A percentile compares a stretch with the other conserved stretches of the same genome.
phyloP scores from a whole-genome alignment of 2,113 vertebrate species.

The Macquaria ambigua region DNA sequence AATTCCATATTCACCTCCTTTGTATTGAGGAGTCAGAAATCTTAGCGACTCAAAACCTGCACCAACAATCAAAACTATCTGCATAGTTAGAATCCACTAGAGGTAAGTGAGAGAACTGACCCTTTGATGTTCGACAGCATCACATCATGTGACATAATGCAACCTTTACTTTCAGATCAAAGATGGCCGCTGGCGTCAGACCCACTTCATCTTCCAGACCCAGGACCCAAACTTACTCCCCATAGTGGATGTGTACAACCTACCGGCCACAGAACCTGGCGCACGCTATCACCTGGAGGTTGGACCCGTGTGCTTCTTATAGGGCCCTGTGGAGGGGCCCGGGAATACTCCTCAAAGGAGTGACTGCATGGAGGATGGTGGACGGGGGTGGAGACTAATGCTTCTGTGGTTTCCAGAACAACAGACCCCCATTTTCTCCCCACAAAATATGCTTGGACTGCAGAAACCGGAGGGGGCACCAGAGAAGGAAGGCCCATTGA shows the following conservation, averaged over 20 bases:
- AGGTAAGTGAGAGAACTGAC: no score
- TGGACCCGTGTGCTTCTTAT: conserved; percentile 95
- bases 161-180: conserved; percentile 84
- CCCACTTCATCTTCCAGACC: conserved; percentile 91
- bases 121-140: neutral
- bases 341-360: conserved; percentile 15
- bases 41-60: no score
- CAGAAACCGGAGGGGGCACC: conserved; percentile 57
- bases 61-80: no score
- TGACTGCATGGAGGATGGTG: neutral
- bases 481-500: conserved; percentile 38
- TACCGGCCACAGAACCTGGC: conserved; percentile 85
- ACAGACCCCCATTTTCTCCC: neutral
- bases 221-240: conserved; percentile 93
- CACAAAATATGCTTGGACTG: conserved; percentile 75
- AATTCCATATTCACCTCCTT: neutral
- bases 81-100: no score
- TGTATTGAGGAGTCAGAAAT: neutral
- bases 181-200: conserved; percentile 94
- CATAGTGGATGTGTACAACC: conserved; percentile 89
- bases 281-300: conserved; percentile 93
- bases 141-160: neutral
- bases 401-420: conserved; percentile 30
- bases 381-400: neutral
- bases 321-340: conserved; percentile 54